Conservation (phyloP, 1,140 invertebrate species). For the Drosophila seguyi region DNA sequence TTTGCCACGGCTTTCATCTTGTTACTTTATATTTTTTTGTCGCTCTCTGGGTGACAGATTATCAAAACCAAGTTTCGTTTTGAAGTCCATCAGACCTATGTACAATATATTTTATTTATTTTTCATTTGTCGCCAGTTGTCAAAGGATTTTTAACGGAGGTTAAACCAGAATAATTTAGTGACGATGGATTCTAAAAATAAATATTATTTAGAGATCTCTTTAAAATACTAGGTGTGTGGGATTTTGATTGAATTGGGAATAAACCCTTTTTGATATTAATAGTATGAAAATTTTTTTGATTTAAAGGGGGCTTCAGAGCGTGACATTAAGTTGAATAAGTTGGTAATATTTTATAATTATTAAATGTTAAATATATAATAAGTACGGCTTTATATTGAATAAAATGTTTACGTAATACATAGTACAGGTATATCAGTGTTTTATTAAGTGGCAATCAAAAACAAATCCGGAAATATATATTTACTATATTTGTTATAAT, state of each 20-base stretch:
- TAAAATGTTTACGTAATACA: too few species aligned
- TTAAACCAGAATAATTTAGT: conserved; percentile 11
- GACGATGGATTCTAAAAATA: neutral
- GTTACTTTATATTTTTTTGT: conserved; percentile 16
- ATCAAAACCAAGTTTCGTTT: conserved; percentile 33
- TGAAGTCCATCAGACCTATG: conserved; percentile 37
- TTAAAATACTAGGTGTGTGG: neutral
- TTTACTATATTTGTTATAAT: neutral
- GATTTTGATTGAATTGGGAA: neutral
- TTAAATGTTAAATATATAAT: too few species aligned
- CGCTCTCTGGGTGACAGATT: conserved; percentile 54
- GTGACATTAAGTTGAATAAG: too few species aligned
- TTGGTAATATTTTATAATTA: too few species aligned
- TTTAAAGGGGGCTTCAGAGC: too few species aligned
- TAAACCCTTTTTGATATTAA: neutral
- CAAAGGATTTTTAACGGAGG: conserved; percentile 26
- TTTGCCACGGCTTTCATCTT: conserved; percentile 44
- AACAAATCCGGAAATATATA: too few species aligned
- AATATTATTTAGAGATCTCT: neutral
- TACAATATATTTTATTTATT: conserved; percentile 53
- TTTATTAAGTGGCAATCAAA: too few species aligned
- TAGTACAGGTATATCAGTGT: too few species aligned
- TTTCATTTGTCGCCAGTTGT: conserved; percentile 48
- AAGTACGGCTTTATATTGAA: too few species aligned
- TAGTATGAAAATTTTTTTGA: neutral